Evolutionary conservation across 2,113 vertebrate species (phyloP), one percentile per base, ranked within the genome.

Genomic region (Macroglossus sobrinus): DNA sequence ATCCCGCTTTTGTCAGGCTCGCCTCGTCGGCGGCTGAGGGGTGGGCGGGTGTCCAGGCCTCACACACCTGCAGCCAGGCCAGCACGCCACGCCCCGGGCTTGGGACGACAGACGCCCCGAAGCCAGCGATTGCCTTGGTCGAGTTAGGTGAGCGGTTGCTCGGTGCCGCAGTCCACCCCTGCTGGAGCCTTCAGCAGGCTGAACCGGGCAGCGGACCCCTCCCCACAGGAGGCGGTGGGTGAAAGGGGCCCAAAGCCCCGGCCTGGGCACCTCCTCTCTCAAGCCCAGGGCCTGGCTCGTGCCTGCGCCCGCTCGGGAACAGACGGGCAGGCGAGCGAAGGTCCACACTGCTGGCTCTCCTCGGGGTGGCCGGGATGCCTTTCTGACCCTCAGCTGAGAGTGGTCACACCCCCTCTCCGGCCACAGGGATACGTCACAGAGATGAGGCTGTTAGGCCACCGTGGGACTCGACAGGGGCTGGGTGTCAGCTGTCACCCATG

Each of bases 41-140:
- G 35, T 3, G 28, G 10, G 22, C 1, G 55, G n/a, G 5, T 10
- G 16, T 22, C 57, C 19, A 2, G 10, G 0, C 22, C 53, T 4
- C 4, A 0, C 47, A 14, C 57, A 3, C 69, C 69, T 4, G 1
- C 8, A 6, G 55, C 76, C 28, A 1, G 1, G 50, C 82, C 28
- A 3, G 53, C 45, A 2, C 59, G 3, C 59, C 0, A 0, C 16
- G 0, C 26, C 30, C 2, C 1, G 53, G 33, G n/a, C 81, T 4
- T 47, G 0, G 76, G 84, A 13, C 3, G 40, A 1, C 47, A 21
- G 61, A 26, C 0, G 0, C 61, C 53, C 5, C 4, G n/a, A 30
- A 43, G 35, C 45, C 71, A 1, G 35, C 0, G 0, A 0, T 0
- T 0, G 7, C n/a, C 24, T 4, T 5, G 0, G n/a, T 7, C 8